Evolutionary conservation across 2,797 vertebrate species (phyloP), one percentile per base, ranked within the genome.

Genomic region (Gallinago solitaria): DNA sequence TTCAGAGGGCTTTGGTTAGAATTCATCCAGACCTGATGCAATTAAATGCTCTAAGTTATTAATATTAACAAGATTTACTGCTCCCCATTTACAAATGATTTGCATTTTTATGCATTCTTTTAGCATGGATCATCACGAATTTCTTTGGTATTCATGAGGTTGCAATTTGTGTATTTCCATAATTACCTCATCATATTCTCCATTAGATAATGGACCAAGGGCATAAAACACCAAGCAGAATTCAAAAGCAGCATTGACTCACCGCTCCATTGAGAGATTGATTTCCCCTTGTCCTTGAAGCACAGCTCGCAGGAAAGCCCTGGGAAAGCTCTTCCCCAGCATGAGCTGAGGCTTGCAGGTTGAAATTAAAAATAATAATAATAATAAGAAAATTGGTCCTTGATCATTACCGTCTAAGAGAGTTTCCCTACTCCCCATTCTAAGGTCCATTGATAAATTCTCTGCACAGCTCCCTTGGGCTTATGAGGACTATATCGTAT

Each of bases 121-220:
- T 80, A 93, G 81, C 79, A 60, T 60, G 90, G 91, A 92, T 90
- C 88, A 91, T 81, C 95, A 94, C 3, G 4, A 96, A 95, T 93
- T 77, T 89, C 88, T 96, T 93, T 70, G 80, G 80, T 92, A 97
- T 96, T 97, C 87, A 80, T 80, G 86, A 96, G 75, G 80, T 80
- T 94, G 94, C 88, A 95, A 93, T 95, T 96, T 96, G 89, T 94
- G 80, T 92, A 92, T 97, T 92, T 90, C 90, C 91, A 74, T 94
- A 95, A 96, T 93, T 89, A 96, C 75, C 81, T 97, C 95, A 96
- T 95, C 91, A 94, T 90, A 83, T 71, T 88, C 92, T 94, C 75
- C 64, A 80, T 88, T 95, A 94, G 64, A 68, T 91, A 96, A 94
- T 85, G 50, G 87, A 83, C 71, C 57, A 93, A 69, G 70, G 61